Conservation (phyloP, 2,888 invertebrate species). For the Morpho achilles region DNA sequence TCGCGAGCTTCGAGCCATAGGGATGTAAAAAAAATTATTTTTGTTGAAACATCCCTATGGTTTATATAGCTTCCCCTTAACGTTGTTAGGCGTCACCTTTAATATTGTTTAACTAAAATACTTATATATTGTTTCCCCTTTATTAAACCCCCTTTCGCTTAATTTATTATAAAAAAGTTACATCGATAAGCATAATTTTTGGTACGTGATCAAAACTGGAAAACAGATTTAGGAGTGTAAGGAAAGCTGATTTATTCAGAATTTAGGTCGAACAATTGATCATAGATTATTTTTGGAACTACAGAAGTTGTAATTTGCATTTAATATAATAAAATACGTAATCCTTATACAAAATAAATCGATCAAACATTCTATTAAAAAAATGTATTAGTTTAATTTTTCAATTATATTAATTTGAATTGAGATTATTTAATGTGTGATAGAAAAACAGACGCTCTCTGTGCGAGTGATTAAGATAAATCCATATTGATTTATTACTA, state of each 20-base stretch:
- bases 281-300: background rate
- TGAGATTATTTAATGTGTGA: conserved; percentile 14
- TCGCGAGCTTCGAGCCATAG: no score
- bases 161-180: no score
- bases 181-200: no score
- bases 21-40: no score
- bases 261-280: background rate
- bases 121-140: no score
- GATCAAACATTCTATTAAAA: conserved; percentile 4
- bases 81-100: no score
- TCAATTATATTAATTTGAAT: conserved; percentile 13
- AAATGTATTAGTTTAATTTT: conserved; percentile 9
- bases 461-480: conserved; percentile 11
- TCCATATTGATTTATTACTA: conserved; percentile 6
- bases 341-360: background rate
- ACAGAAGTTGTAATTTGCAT: conserved; percentile 3
- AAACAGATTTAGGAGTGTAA: no score
- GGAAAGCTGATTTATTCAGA: background rate
- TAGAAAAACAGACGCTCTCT: conserved; percentile 17
- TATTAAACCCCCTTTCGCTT: no score
- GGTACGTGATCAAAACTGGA: no score
- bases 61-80: no score
- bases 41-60: no score
- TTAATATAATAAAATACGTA: background rate
- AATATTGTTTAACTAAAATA: no score